Percentiles rank a stretch among this genome's conserved stretches.
Conservation (phyloP, 2,888 invertebrate species). For the Myathropa florea region DNA sequence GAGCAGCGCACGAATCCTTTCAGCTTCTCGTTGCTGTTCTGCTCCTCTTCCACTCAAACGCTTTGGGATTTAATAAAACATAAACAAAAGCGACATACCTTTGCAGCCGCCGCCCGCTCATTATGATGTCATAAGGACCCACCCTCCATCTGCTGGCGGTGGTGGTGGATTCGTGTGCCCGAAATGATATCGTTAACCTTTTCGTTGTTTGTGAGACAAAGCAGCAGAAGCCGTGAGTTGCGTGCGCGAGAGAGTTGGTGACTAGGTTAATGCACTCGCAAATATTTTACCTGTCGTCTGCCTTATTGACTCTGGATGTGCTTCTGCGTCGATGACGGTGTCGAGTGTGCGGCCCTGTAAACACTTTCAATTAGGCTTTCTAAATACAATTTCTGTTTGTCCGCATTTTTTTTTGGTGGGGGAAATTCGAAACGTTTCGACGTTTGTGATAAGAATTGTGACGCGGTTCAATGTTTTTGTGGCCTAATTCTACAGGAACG, state of each 20-base stretch:
- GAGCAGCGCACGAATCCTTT: background rate
- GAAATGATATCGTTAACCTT: conserved; percentile 65
- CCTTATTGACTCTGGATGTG: conserved; percentile 3
- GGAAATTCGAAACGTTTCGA: background rate
- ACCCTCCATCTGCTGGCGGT: background rate
- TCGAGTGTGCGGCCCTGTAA: background rate
- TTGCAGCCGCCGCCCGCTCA: background rate
- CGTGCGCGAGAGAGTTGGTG: conserved; percentile 1
- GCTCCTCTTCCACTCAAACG: background rate
- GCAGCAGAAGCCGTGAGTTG: conserved; percentile 12
- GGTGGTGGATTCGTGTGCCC: conserved; percentile 25
- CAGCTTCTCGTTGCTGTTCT: background rate
- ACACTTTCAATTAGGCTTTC: background rate
- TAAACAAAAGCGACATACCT: background rate
- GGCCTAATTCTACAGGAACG: background rate
- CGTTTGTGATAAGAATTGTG: background rate
- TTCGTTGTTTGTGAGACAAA: conserved; percentile 41
- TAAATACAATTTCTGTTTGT: background rate
- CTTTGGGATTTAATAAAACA: background rate
- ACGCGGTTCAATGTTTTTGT: background rate
- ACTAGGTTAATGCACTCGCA: conserved; percentile 39
- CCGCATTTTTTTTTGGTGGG: background rate
- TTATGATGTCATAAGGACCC: conserved; percentile 66
- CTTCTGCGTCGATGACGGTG: background rate
- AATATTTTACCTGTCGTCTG: conserved; percentile 17